These are phyloP conservation scores for Andrena fulva DNA, from an alignment of 2,888 invertebrate genomes.

Conservation along the genomic window DNA sequence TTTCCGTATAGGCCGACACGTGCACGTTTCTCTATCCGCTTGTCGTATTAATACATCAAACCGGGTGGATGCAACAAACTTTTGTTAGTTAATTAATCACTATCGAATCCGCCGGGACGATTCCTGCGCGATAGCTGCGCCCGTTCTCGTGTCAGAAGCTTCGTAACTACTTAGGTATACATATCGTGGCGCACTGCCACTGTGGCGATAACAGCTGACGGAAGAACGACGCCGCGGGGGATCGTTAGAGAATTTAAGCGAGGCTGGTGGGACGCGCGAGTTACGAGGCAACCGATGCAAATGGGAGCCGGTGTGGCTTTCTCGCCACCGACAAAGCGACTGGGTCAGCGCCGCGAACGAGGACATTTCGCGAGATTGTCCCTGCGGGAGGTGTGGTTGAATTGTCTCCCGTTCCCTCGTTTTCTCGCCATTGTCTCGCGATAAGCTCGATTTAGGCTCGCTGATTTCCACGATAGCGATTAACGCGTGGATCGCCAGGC, in stretches of 20 bases:
- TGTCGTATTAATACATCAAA: not conserved
- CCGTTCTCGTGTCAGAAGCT: not conserved
- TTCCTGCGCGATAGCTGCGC: not conserved
- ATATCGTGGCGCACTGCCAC: not conserved
- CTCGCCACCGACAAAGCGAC: conserved; percentile 14
- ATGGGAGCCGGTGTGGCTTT: conserved; percentile 2
- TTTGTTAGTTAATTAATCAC: conserved; percentile 18
- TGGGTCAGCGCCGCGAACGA: not conserved
- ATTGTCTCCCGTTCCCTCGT: not conserved
- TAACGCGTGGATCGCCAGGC: not conserved
- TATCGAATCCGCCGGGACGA: not conserved
- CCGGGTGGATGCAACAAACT: not conserved
- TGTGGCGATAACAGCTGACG: no score
- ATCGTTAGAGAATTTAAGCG: not conserved
- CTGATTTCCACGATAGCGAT: not conserved
- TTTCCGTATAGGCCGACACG: not conserved
- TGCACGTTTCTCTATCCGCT: not conserved
- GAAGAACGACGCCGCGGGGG: not conserved
- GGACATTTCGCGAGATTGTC: not conserved
- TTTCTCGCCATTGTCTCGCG: not conserved
- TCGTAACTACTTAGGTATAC: not conserved
- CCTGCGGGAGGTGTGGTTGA: not conserved
- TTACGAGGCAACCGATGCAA: conserved; percentile 21
- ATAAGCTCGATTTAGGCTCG: not conserved
- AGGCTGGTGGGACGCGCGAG: not conserved